These are phyloP conservation scores for Rhabdornis inornatus DNA, from an alignment of 2,113 vertebrate genomes.

Conservation along the genomic window DNA sequence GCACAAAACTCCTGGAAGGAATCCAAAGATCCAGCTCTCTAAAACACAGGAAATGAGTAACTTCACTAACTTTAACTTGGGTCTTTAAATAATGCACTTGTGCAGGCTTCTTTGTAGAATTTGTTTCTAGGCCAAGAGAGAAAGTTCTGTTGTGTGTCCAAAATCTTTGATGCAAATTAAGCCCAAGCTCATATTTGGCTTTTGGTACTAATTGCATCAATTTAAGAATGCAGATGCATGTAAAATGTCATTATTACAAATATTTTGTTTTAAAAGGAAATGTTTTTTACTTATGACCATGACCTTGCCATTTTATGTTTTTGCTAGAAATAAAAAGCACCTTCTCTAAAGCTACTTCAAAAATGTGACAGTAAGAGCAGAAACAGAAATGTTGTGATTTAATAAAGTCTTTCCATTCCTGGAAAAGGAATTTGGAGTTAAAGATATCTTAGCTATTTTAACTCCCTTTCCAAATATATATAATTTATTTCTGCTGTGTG, in stretches of 20 bases:
- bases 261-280: neutral
- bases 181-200: neutral
- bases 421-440: neutral
- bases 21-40: constrained; percentile 28
- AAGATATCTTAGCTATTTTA: neutral
- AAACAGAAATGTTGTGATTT: neutral
- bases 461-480: neutral
- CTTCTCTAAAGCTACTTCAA: neutral
- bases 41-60: constrained; percentile 67
- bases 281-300: neutral
- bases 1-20: constrained; percentile 30
- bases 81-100: constrained; percentile 18
- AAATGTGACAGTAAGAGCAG: neutral
- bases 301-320: neutral
- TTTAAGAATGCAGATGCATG: neutral
- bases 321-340: neutral
- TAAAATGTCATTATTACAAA: neutral
- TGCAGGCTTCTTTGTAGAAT: neutral
- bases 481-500: neutral
- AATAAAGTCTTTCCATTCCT: neutral
- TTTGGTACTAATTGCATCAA: neutral
- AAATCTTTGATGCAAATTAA: neutral
- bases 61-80: constrained; percentile 48
- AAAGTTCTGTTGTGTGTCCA: neutral
- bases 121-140: constrained; percentile 11